phyloP scores from a whole-genome alignment of 2,888 invertebrate genomes.

The Lasius platythorax region DNA sequence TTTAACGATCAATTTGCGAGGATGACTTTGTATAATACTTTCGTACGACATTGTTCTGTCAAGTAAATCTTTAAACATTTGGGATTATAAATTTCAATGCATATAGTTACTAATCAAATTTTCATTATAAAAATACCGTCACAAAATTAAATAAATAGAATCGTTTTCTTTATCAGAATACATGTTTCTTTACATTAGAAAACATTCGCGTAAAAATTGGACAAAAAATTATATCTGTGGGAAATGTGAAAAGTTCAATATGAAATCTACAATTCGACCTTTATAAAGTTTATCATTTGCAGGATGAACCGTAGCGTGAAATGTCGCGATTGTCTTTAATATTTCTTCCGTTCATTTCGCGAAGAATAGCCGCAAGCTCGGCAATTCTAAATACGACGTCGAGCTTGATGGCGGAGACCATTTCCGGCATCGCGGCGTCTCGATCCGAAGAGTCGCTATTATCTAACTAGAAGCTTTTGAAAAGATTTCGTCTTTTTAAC shows the following conservation, averaged over 20 bases:
- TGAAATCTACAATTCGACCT: background rate
- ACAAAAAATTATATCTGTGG: background rate
- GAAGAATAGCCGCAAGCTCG: background rate
- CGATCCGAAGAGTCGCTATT: constrained; percentile 62
- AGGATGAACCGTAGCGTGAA: background rate
- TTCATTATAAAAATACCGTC: background rate
- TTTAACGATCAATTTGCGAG: constrained; percentile 31
- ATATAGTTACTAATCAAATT: background rate
- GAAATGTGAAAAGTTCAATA: background rate
- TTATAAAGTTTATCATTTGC: background rate
- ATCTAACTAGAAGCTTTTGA: constrained; percentile 64
- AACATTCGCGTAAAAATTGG: background rate
- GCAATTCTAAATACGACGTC: background rate
- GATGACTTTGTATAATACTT: constrained; percentile 33
- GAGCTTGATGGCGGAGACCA: constrained; percentile 33
- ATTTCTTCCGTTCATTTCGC: background rate
- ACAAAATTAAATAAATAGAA: background rate
- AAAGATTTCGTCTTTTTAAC: constrained; percentile 64
- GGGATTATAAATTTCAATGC: background rate
- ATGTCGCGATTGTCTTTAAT: background rate
- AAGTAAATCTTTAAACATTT: background rate
- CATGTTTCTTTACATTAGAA: background rate
- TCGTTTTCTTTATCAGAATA: background rate
- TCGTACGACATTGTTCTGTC: background rate
- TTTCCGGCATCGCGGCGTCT: constrained; percentile 60